Conservation (phyloP, 2,888 invertebrate genomes). For the Acrocera orbiculus region DNA sequence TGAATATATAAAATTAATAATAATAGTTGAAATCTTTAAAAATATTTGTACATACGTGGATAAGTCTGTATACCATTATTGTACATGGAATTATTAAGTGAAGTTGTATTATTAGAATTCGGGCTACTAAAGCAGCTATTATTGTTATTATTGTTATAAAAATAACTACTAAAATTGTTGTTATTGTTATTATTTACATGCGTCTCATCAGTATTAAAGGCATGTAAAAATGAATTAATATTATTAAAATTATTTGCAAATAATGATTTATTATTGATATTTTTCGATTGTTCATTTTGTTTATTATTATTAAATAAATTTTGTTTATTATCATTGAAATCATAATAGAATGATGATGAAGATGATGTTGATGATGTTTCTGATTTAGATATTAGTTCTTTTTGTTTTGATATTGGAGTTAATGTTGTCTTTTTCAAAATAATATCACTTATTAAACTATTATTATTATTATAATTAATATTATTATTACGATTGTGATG, state of each 20-base stretch:
- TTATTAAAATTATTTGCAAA: constrained; percentile 9
- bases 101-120: constrained; percentile 5
- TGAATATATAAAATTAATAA: too few species aligned
- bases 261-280: constrained; percentile 2
- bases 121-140: neutral
- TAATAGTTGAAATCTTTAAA: too few species aligned
- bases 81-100: constrained; percentile 4
- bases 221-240: constrained; percentile 14
- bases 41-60: constrained; percentile 16
- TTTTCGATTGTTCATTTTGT: neutral
- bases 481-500: constrained; percentile 7
- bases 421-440: neutral
- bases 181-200: constrained; percentile 6
- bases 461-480: constrained; percentile 6
- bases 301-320: too few species aligned
- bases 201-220: constrained; percentile 7
- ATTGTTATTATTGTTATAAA: constrained; percentile 3
- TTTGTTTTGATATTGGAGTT: too few species aligned
- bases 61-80: constrained; percentile 11
- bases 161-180: constrained; percentile 3
- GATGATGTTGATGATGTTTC: too few species aligned
- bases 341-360: too few species aligned
- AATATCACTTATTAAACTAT: constrained; percentile 6
- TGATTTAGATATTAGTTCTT: too few species aligned
- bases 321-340: too few species aligned